A percentile compares a stretch with the other conserved stretches of the same genome.
phyloP scores from a whole-genome alignment of 2,113 vertebrate species.

The Muscicapa adusta region DNA sequence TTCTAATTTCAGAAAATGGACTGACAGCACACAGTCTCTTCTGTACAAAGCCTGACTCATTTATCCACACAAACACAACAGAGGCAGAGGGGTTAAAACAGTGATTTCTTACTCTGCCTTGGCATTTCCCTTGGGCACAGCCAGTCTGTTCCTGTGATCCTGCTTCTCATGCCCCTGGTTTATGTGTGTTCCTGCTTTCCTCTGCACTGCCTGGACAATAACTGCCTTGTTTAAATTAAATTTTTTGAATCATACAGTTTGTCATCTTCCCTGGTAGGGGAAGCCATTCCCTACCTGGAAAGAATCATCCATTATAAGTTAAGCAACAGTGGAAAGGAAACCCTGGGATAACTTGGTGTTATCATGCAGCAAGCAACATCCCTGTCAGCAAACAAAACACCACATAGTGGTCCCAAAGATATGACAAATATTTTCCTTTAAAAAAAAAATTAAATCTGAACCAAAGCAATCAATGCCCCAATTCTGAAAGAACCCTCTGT shows the following conservation, averaged over 20 bases:
- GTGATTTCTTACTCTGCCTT: background rate
- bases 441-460: background rate
- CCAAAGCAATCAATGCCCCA: background rate
- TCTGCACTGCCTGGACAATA: background rate
- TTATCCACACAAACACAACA: background rate
- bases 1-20: background rate
- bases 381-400: background rate
- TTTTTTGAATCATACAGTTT: background rate
- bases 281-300: background rate
- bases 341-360: background rate
- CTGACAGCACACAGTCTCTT: background rate
- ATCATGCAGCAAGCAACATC: background rate
- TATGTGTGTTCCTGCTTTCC: background rate
- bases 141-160: background rate
- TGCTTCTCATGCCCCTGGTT: background rate
- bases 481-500: background rate
- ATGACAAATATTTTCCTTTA: background rate
- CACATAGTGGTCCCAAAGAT: background rate
- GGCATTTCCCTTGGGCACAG: background rate
- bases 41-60: background rate
- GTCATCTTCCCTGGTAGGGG: background rate
- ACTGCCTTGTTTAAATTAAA: background rate
- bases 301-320: background rate
- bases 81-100: background rate
- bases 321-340: background rate